A percentile compares a stretch with the other conserved stretches of the same genome.
phyloP scores from a whole-genome alignment of 2,113 vertebrate genomes.

The Myotis lucifugus region DNA sequence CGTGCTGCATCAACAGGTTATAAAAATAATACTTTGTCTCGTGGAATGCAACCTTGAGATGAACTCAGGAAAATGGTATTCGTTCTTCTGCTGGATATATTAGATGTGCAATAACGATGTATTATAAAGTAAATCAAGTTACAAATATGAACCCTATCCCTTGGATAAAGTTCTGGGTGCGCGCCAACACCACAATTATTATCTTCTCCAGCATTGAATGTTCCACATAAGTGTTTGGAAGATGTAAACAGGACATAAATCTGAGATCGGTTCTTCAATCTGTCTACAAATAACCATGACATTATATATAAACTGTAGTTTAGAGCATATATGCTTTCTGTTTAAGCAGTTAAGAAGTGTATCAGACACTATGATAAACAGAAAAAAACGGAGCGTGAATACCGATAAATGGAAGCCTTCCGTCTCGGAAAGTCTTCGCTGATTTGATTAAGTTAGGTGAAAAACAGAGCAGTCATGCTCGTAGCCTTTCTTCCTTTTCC shows the following conservation, averaged over 20 bases:
- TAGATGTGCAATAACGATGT: slow-evolving; percentile 66
- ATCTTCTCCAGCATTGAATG: slow-evolving; percentile 66
- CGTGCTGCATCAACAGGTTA: slow-evolving; percentile 64
- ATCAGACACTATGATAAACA: slow-evolving; percentile 85
- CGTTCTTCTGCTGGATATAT: slow-evolving; percentile 50
- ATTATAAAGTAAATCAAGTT: slow-evolving; percentile 74
- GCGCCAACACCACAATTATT: slow-evolving; percentile 68
- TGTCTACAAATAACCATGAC: slow-evolving; percentile 88
- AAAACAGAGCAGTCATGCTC: slow-evolving; percentile 97
- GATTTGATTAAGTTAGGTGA: slow-evolving; percentile 99
- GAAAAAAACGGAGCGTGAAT: slow-evolving; percentile 88
- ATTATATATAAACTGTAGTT: slow-evolving; percentile 83
- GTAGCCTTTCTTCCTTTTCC: slow-evolving; percentile 97
- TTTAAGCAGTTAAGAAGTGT: slow-evolving; percentile 82
- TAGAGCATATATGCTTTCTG: slow-evolving; percentile 75
- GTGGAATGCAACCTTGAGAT: slow-evolving; percentile 44
- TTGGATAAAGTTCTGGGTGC: slow-evolving; percentile 57
- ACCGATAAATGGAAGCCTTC: slow-evolving; percentile 97
- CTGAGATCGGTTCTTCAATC: slow-evolving; percentile 85
- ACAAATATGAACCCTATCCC: slow-evolving; percentile 53
- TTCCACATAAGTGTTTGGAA: slow-evolving; percentile 68
- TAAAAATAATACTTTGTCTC: slow-evolving; percentile 66
- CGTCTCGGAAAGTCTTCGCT: slow-evolving; percentile 96
- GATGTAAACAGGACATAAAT: slow-evolving; percentile 80
- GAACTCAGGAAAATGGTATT: slow-evolving; percentile 65